These are phyloP conservation scores for Geotrypetes seraphini DNA, from an alignment of 2,797 vertebrate genomes.

Conservation along the genomic window DNA sequence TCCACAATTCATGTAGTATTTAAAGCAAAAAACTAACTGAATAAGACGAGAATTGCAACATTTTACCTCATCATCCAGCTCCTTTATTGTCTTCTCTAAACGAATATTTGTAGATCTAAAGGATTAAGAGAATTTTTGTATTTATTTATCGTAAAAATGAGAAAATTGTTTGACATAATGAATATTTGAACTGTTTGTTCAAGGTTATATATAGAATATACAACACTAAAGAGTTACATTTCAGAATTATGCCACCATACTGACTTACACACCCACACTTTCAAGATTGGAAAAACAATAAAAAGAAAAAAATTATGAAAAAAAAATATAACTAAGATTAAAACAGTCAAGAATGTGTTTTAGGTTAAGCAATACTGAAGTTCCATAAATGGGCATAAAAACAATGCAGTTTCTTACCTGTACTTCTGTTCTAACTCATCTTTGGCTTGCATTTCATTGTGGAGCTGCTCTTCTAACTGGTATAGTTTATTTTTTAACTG, in stretches of 20 bases:
- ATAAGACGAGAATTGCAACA: too few species aligned
- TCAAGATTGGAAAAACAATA: too few species aligned
- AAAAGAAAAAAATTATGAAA: too few species aligned
- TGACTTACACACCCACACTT: too few species aligned
- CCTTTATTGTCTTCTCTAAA: slow-evolving; percentile 84
- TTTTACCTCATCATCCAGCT: slow-evolving; percentile 92
- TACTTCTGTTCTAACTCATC: slow-evolving; percentile 86
- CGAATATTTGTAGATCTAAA: slow-evolving; percentile 68
- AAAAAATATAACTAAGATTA: too few species aligned
- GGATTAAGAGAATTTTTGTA: slow-evolving; percentile 36
- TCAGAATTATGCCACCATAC: too few species aligned
- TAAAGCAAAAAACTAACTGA: too few species aligned
- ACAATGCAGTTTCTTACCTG: slow-evolving; percentile 69
- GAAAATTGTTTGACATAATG: slow-evolving; percentile 4
- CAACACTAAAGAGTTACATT: too few species aligned
- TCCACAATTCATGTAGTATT: too few species aligned
- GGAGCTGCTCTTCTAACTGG: slow-evolving; percentile 80
- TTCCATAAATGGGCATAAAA: too few species aligned
- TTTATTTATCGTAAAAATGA: background rate
- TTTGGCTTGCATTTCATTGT: slow-evolving; percentile 80
- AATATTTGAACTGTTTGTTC: background rate
- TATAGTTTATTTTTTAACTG: slow-evolving; percentile 83
- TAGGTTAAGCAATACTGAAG: too few species aligned
- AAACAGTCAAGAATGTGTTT: too few species aligned
- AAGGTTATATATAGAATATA: background rate